Base-by-base conservation (phyloP, 1,140 invertebrate genomes). In the Caenorhabditis inopinata region DNA sequence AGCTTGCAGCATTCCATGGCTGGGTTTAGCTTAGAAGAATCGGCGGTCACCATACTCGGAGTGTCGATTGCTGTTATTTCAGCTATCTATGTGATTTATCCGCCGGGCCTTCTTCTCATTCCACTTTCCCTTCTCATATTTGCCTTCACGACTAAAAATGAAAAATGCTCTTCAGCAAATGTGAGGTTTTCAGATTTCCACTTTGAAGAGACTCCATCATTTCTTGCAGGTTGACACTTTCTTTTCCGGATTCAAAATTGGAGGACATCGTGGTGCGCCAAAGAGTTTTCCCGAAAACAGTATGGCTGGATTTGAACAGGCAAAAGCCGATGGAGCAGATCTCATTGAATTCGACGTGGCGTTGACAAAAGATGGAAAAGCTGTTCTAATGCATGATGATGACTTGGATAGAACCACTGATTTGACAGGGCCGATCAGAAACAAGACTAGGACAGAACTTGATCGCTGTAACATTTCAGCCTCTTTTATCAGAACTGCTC, bases 311-410 rank as follows among this genome's bases (percentile, higher is more conserved):
- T 86, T 87, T 47, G 42, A 45, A n/a, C 80, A 82, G 86, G 89
- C 89, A 2, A 85, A 91, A 81, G 90, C 91, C 47, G 91, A 91
- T 84, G 92, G 93, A 0, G 93, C 92, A 82, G 91, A 90, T 82
- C 91, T 91, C 27, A 90, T 94, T n/a, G 93, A 94, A 88, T 91
- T 94, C 86, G 93, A 94, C 89, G 89, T 94, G 16, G 88, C 91
- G 14, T 90, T 93, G 14, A 93, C 93, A 0, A 91, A 90, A 82
- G 93, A 94, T 89, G 92, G 92, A 62, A 89, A 93, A 77, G 91
- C 93, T 48, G 91, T 94, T 78, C 83, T 94, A 7, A 92, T 94
- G 58, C 94, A 94, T 88, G 94, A 94, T 87, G 86, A 90, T 74
- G 92, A 91, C 3, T 87, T 94, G 49, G 92, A 93, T 83, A 88